Percentiles rank a stretch among this genome's conserved stretches.
Evolutionary conservation across 2,113 vertebrate genomes (phyloP).

Genomic region (Microtus oregoni): DNA sequence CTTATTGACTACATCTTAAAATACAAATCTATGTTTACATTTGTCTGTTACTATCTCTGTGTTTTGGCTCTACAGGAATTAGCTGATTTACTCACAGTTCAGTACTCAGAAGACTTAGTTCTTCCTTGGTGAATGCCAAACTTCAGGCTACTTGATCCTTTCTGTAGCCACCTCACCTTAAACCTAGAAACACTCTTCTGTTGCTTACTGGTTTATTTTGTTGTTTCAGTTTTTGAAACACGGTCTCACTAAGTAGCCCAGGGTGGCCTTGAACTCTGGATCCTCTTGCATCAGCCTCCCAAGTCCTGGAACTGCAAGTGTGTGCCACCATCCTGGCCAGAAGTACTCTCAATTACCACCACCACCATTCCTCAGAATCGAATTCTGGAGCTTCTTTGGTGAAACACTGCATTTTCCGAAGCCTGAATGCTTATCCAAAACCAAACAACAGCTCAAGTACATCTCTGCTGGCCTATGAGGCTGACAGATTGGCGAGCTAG

Average conservation of each 20-base stretch:
- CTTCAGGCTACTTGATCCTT: not conserved
- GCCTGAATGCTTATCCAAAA: not conserved
- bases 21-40: not conserved
- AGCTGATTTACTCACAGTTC: not conserved
- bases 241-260: not conserved
- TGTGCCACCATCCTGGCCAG: not conserved
- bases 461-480: not conserved
- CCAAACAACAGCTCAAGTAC: not conserved
- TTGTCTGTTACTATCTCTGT: not conserved
- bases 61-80: not conserved
- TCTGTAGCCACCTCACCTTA: not conserved
- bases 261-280: not conserved
- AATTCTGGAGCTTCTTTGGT: not conserved
- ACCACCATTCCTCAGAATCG: not conserved
- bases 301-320: not conserved
- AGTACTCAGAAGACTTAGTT: slow-evolving; percentile 26
- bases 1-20: not conserved
- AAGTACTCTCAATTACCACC: not conserved
- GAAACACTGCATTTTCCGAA: not conserved
- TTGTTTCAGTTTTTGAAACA: not conserved
- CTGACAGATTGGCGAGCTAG: not conserved
- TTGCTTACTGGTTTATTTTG: not conserved
- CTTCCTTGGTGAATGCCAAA: not conserved
- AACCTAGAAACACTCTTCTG: not conserved
- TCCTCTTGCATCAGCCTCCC: not conserved